These are phyloP conservation scores for Eremobia ochroleuca DNA, from an alignment of 2,888 invertebrate genomes.

Conservation along the genomic window DNA sequence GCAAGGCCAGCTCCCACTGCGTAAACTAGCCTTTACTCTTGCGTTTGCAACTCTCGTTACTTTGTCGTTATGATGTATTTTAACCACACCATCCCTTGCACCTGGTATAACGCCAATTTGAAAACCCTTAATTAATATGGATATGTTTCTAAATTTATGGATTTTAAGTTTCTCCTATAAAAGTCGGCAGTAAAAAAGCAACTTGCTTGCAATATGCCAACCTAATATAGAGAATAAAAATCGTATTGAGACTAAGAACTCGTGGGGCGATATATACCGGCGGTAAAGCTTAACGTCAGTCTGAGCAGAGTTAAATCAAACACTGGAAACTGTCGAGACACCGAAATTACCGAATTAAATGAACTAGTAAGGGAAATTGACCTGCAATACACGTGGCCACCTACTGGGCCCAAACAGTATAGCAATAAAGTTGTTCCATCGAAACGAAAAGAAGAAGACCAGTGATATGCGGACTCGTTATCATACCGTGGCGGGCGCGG, in stretches of 20 bases:
- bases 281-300: not conserved
- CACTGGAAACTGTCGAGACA: not conserved
- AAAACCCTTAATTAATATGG: not conserved
- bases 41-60: constrained; percentile 1
- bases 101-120: not conserved
- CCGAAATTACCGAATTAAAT: not conserved
- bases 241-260: not conserved
- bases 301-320: no score
- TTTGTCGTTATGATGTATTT: not conserved
- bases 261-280: not conserved
- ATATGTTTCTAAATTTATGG: not conserved
- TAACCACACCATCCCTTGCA: constrained; percentile 30
- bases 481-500: not conserved
- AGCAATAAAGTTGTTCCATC: no score
- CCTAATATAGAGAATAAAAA: not conserved
- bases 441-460: not conserved
- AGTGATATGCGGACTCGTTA: not conserved
- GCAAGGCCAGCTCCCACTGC: not conserved
- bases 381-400: not conserved
- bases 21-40: not conserved
- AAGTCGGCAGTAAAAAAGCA: not conserved
- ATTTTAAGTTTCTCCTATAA: not conserved
- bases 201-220: not conserved
- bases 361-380: not conserved
- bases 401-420: not conserved